phyloP scores from a whole-genome alignment of 2,797 vertebrate species.

The Artibeus lituratus region DNA sequence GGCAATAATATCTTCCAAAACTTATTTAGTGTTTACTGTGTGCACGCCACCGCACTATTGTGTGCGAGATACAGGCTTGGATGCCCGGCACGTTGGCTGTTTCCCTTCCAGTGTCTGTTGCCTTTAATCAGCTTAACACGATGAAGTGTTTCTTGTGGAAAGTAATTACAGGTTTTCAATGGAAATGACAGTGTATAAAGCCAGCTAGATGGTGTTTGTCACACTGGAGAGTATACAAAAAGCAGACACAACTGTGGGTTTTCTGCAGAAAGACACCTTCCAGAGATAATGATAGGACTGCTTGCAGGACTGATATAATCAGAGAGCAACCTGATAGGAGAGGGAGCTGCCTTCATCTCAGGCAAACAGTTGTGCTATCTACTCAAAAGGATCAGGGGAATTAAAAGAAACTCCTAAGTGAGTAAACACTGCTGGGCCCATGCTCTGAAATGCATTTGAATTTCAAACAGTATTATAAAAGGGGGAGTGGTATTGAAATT shows the following conservation, averaged over 20 bases:
- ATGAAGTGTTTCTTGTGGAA: constrained; percentile 75
- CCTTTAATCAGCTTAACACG: constrained; percentile 79
- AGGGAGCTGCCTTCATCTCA: constrained; percentile 55
- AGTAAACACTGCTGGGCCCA: not conserved
- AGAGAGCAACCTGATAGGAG: constrained; percentile 52
- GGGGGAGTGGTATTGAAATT: constrained; percentile 26
- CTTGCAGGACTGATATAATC: constrained; percentile 39
- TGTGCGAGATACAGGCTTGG: constrained; percentile 35
- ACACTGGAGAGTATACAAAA: constrained; percentile 72
- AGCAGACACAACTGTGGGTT: constrained; percentile 47
- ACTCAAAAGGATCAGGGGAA: constrained; percentile 50
- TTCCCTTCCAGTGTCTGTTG: constrained; percentile 53
- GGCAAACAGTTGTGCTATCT: constrained; percentile 44
- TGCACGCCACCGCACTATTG: not conserved
- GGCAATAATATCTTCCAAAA: not conserved
- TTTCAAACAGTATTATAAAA: constrained; percentile 39
- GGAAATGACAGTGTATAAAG: constrained; percentile 77
- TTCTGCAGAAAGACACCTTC: constrained; percentile 75
- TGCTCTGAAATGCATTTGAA: not conserved
- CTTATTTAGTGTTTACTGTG: not conserved
- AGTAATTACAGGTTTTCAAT: constrained; percentile 83
- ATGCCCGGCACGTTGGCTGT: constrained; percentile 65
- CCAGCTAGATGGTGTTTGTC: constrained; percentile 78
- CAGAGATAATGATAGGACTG: constrained; percentile 80
- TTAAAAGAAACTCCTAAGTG: constrained; percentile 52